Conservation (phyloP, 2,797 vertebrate species). For the Chromis chromis region DNA sequence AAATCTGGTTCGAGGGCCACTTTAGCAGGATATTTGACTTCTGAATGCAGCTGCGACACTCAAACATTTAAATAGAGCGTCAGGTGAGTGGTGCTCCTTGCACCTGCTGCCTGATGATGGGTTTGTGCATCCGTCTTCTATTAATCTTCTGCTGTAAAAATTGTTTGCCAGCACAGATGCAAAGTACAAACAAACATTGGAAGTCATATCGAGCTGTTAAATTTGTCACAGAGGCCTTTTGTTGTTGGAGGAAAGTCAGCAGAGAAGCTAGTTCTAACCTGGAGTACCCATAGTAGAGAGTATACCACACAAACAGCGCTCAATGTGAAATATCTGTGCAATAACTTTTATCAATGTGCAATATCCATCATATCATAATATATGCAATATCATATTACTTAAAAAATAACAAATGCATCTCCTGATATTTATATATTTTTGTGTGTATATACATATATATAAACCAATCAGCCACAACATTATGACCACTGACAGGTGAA, state of each 20-base stretch:
- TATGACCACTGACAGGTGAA: too few relatives aligned
- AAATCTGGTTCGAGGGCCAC: background rate
- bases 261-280: background rate
- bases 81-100: background rate
- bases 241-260: background rate
- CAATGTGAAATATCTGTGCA: background rate
- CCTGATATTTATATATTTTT: too few relatives aligned
- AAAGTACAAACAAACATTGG: background rate
- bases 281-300: background rate
- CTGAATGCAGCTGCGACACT: background rate
- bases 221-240: slow-evolving; percentile 2
- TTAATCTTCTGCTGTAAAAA: slow-evolving; percentile 3
- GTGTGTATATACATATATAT: too few relatives aligned
- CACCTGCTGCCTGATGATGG: slow-evolving; percentile 1
- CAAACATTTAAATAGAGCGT: slow-evolving; percentile 1
- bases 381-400: too few relatives aligned
- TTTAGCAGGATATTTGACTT: background rate
- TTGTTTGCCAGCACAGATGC: background rate
- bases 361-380: too few relatives aligned
- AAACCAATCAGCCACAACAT: too few relatives aligned
- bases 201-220: background rate
- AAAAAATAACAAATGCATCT: too few relatives aligned
- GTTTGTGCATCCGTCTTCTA: background rate
- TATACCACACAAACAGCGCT: background rate
- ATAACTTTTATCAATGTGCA: too few relatives aligned